phyloP scores from a whole-genome alignment of 2,797 vertebrate genomes.

The Enteromius afrohamiltoni region DNA sequence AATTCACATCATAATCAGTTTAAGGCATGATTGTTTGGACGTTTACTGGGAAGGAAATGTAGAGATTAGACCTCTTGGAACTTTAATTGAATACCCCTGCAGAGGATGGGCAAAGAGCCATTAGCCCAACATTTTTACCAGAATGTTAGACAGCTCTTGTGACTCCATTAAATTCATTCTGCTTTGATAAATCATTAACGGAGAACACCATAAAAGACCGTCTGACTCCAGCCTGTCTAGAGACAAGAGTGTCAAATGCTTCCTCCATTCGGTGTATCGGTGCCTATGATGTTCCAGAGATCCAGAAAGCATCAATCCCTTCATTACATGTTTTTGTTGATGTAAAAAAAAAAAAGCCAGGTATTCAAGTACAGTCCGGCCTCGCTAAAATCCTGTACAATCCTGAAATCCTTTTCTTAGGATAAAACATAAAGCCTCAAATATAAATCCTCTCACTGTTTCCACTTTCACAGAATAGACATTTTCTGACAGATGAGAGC shows the following conservation, averaged over 20 bases:
- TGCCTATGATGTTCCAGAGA: conserved; percentile 26
- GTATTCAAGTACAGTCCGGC: neutral
- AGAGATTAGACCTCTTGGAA: neutral
- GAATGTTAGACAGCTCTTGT: conserved; percentile 14
- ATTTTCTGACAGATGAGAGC: conserved; percentile 11
- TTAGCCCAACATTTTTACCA: neutral
- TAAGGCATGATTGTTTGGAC: neutral
- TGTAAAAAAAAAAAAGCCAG: neutral
- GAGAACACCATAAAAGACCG: conserved; percentile 35
- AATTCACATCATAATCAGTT: neutral
- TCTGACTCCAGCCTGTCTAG: conserved; percentile 12
- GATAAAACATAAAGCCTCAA: neutral
- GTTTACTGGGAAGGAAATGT: conserved; percentile 7
- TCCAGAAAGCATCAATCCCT: neutral
- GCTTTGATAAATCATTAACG: conserved; percentile 36
- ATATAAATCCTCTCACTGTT: conserved; percentile 2
- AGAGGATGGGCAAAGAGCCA: conserved; percentile 12
- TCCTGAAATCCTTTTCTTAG: conserved; percentile 1
- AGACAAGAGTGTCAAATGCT: neutral
- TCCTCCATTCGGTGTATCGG: neutral
- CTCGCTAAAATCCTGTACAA: neutral
- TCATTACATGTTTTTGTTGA: neutral
- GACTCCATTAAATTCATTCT: conserved; percentile 23
- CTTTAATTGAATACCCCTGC: conserved; percentile 19
- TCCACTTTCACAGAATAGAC: neutral